Evolutionary conservation across 2,888 invertebrate species (phyloP), one percentile per base, ranked within the genome.

Genomic region (Cremastobaeus sp.): DNA sequence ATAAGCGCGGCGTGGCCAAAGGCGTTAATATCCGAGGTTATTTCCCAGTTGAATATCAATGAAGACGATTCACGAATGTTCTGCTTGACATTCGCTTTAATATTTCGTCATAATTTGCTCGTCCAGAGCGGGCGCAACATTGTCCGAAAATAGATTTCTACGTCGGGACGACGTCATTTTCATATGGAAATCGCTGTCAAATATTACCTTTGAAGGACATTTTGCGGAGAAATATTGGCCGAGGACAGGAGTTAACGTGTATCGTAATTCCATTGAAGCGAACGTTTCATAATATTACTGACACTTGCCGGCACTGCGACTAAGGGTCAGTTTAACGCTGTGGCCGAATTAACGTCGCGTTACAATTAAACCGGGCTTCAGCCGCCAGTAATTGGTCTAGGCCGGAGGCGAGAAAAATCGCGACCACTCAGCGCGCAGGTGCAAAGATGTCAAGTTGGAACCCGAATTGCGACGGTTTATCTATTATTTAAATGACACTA

Each of bases 51-150:
- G 66, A 62, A 73, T 73, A 68, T 60, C 73, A 73, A 68, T 73
- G 62, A 62, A 73, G 60, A 55, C 62, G 45, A 59, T 39, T 57
- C 62, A 35, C 18, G 11, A 11, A 32, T 45, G 62, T 55, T 25
- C 47, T 34, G 54, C 60, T 65, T 66, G 65, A 60, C 66, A 60
- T 72, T 39, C 48, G 66, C 73, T 50, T 64, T 62, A 57, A 73
- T 68, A 66, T 68, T 73, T 62, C 57, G 55, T 68, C 60, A 62
- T 62, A 62, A 73, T 73, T 73, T 45, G 59, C 54, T n/a, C 17
- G 21, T 57, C 52, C 39, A 37, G 34, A 28, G 30, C n/a, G 1
- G 5, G 21, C 28, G 41, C 28, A 21, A 21, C 50, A 55, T 62
- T 60, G 69, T 60, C 30, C 60, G 25, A 32, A 60, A 60, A 60